phyloP scores from a whole-genome alignment of 2,797 vertebrate genomes.

The Arctocebus calabarensis region DNA sequence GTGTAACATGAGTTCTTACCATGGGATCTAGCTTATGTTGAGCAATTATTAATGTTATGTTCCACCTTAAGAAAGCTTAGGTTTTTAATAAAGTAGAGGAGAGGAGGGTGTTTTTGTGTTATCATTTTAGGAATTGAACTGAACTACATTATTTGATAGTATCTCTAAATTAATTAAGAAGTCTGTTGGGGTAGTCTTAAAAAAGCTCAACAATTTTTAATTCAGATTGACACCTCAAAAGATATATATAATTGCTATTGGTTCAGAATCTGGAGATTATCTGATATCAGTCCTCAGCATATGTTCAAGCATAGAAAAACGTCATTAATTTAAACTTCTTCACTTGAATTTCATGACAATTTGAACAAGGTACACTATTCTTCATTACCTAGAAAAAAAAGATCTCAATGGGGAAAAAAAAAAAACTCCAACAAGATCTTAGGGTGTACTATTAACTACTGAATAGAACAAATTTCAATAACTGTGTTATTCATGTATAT shows the following conservation, averaged over 20 bases:
- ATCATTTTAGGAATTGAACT: slow-evolving; percentile 51
- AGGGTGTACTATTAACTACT: not conserved
- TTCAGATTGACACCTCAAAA: slow-evolving; percentile 54
- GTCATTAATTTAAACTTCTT: slow-evolving; percentile 72
- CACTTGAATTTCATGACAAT: slow-evolving; percentile 60
- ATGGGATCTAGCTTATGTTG: not conserved
- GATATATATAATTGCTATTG: slow-evolving; percentile 24
- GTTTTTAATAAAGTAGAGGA: slow-evolving; percentile 55
- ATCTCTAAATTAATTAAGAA: slow-evolving; percentile 77
- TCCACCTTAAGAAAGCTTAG: slow-evolving; percentile 39
- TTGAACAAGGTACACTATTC: slow-evolving; percentile 29
- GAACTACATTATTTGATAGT: slow-evolving; percentile 64
- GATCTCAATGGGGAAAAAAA: not conserved
- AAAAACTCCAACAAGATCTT: not conserved
- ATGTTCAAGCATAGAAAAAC: not conserved
- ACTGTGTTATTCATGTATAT: not conserved
- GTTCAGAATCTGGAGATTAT: slow-evolving; percentile 59
- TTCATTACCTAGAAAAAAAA: slow-evolving; percentile 33
- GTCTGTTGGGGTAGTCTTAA: slow-evolving; percentile 23
- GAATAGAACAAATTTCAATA: slow-evolving; percentile 1
- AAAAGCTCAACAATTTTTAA: slow-evolving; percentile 62
- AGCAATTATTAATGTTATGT: not conserved
- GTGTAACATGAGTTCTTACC: not conserved
- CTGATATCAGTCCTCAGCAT: slow-evolving; percentile 57
- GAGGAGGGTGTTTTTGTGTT: slow-evolving; percentile 26